Evolutionary conservation across 1,140 invertebrate genomes (phyloP), one percentile per base, ranked within the genome.

Genomic region (Heliconius melpomene): DNA sequence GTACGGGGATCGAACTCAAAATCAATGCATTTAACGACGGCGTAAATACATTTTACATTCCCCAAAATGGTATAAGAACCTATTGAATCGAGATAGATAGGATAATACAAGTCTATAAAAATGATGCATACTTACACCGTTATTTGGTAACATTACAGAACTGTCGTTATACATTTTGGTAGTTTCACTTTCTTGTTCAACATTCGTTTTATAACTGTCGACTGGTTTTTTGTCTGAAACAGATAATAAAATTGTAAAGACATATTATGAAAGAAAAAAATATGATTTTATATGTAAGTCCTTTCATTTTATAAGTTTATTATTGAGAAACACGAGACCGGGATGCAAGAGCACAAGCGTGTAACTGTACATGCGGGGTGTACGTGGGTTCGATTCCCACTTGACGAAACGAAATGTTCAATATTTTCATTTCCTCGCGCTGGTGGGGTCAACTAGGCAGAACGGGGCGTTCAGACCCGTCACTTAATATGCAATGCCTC

Each of bases 161-260:
- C 50, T n/a, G 81, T 90, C 87, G 72, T 80, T 85, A 75, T 83
- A 90, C 74, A 87, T 82, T 52, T 88, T 85, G 26, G 80, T 80
- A 29, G 83, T 72, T n/a, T 88, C 87, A 36, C 76, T 77, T 20
- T 87, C 86, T 20, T 79, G 71, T 11, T 75, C 84, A 57, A 83
- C 79, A 7, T 83, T 83, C 0, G 85, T 75, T 66, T 88, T 87
- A 32, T 85, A 90, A 3, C 89, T 88, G 20, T 83, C 83, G 57
- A 89, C 72, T 20, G 87, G 82, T 75, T 90, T 91, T 79, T 91
- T 90, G 73, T 92, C 89, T 91, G 83, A 7, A 86, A 87, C 71
- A 75, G 20, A 60, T 75, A 66, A 52, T 38, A 70, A 20, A 70
- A 50, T 40, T 66, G 13, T 46, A 16, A 79, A 26, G 5, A 26